These are phyloP conservation scores for Pseudochromis fuscus DNA, from an alignment of 2,797 vertebrate species.

Conservation along the genomic window DNA sequence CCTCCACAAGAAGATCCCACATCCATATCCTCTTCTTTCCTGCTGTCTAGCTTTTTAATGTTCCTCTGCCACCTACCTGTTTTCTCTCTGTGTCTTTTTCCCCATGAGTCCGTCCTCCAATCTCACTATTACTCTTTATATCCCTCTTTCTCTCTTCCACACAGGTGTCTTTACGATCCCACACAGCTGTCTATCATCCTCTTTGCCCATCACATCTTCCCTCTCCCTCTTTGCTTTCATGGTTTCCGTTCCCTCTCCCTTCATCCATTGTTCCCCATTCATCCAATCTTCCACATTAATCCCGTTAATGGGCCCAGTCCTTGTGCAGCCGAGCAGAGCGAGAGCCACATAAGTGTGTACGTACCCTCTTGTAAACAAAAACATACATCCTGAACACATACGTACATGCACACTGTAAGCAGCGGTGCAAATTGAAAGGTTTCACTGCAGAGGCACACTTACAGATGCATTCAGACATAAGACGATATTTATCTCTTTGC, in stretches of 20 bases:
- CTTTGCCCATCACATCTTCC: constrained; percentile 31
- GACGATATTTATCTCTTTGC: constrained; percentile 18
- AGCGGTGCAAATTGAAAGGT: constrained; percentile 11
- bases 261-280: constrained; percentile 52
- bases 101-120: constrained; percentile 31
- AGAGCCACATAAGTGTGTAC: constrained; percentile 36
- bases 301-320: constrained; percentile 63
- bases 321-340: constrained; percentile 38
- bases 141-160: constrained; percentile 33
- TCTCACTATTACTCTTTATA: constrained; percentile 32
- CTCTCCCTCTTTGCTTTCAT: constrained; percentile 33
- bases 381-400: background rate
- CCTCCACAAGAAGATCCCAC: constrained; percentile 50
- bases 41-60: constrained; percentile 62
- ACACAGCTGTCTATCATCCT: constrained; percentile 58
- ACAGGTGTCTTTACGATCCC: constrained; percentile 40
- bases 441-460: constrained; percentile 9
- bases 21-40: constrained; percentile 48
- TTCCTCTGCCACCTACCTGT: constrained; percentile 59
- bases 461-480: constrained; percentile 22
- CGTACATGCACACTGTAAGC: background rate
- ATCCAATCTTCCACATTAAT: constrained; percentile 70
- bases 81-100: constrained; percentile 55
- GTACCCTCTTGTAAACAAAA: constrained; percentile 2
- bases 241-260: constrained; percentile 37